A percentile compares a stretch with the other conserved stretches of the same genome.
These are phyloP conservation scores for Chlorospingus flavigularis DNA, from an alignment of 2,797 vertebrate genomes.

Conservation along the genomic window DNA sequence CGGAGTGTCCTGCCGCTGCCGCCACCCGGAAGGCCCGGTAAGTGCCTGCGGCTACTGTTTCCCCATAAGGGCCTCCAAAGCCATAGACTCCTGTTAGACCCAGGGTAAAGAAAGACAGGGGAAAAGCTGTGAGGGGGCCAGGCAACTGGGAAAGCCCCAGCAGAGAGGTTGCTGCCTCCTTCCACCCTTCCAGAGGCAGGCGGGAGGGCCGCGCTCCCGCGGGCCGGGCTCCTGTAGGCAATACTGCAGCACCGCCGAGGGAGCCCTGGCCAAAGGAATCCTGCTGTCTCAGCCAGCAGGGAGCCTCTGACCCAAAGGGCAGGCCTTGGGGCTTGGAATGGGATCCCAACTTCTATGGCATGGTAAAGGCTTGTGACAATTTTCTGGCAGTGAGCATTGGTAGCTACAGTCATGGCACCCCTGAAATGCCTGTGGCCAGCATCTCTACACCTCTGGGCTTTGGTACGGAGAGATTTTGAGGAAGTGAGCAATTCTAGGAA, in stretches of 20 bases:
- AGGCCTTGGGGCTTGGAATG: background rate
- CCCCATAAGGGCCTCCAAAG: conserved; percentile 83
- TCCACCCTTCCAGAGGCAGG: background rate
- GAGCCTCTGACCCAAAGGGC: background rate
- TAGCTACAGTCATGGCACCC: background rate
- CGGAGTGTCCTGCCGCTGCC: conserved; percentile 78
- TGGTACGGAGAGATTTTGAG: background rate
- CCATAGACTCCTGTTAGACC: conserved; percentile 81
- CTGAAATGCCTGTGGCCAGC: background rate
- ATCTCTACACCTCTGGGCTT: background rate
- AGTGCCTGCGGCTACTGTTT: conserved; percentile 79
- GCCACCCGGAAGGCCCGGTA: conserved; percentile 82
- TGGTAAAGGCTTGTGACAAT: background rate
- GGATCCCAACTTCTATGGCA: rapidly evolving
- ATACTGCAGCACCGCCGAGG: rapidly evolving
- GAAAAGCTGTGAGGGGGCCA: conserved; percentile 68
- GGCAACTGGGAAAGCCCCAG: conserved; percentile 3
- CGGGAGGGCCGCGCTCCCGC: rapidly evolving
- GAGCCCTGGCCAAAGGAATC: background rate
- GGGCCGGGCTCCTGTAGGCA: rapidly evolving
- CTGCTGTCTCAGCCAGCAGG: background rate
- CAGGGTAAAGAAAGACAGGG: conserved; percentile 74
- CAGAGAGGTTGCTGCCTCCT: background rate
- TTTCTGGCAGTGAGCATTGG: background rate
- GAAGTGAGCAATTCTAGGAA: background rate